Base-by-base conservation (phyloP, 2,888 invertebrate species). In the Myopa testacea region DNA sequence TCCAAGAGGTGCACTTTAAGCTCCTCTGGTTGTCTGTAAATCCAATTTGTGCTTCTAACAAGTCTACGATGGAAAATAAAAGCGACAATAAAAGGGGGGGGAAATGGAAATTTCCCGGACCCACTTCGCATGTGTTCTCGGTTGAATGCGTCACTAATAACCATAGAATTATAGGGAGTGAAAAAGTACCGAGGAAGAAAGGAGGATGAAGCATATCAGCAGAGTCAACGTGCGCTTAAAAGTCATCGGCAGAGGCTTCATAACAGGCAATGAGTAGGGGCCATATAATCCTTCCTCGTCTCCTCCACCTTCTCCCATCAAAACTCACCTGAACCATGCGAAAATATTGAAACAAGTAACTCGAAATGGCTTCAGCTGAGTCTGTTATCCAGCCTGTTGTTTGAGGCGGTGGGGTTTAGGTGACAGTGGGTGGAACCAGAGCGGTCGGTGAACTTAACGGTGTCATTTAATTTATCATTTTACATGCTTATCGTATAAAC, bases 11-110 rank as follows among this genome's bases (percentile, higher is more conserved):
- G 67, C 75, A 45, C 4, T 19, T 65, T 16, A 62, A 67, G 67
- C 68, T 45, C 58, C 69, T 58, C 60, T 45, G 40, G n/a, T 69
- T 68, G 69, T 34, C 62, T 26, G 75, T 19, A 38, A 68, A 75
- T 69, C 40, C 68, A 68, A 75, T 69, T 74, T 75, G 40, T 6
- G 63, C 16, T 19, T 19, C 60, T 19, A 19, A 60, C 19, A 12
- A 60, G 19, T 16, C 1, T 60, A 12, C 19, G 69, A 69, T 45
- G 16, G 45, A 45, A 38, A 26, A 26, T 26, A 26, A 16, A 68
- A 40, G 45, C 6, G 19, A 14, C 10, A 14, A 40, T 26, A 26
- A 68, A 16, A 45, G 19, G 37, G 19, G 10, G 14, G 63, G 14
- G 34, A 37, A 63, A 63, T 34, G 26, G 1, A 63, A 63, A 63